Conservation (phyloP, 2,797 vertebrate genomes). For the Scyliorhinus canicula region DNA sequence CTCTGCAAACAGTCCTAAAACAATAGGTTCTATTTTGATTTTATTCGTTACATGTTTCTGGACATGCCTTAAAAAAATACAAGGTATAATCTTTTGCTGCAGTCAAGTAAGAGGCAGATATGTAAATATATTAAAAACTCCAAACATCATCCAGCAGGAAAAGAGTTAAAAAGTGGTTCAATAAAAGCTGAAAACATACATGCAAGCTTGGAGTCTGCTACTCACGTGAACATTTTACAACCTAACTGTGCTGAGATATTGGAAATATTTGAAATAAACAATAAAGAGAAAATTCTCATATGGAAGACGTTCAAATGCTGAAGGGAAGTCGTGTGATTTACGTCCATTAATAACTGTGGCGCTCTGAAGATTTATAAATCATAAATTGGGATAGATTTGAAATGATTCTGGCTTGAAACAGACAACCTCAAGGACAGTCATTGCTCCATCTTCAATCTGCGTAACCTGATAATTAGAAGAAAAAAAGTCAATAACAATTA, state of each 20-base stretch:
- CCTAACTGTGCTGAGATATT: neutral
- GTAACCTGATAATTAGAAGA: conserved; percentile 49
- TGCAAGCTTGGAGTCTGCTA: neutral
- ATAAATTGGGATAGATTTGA: conserved; percentile 33
- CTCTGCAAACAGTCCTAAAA: neutral
- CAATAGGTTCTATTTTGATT: neutral
- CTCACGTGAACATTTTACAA: neutral
- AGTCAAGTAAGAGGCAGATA: neutral
- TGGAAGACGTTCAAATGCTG: neutral
- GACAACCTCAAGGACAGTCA: conserved; percentile 24
- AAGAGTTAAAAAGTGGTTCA: conserved; percentile 34
- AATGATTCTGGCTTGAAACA: conserved; percentile 13
- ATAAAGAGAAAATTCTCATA: conserved; percentile 30
- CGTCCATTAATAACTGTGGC: neutral
- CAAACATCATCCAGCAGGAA: neutral
- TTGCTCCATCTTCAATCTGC: conserved; percentile 41
- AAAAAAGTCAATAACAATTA: conserved; percentile 56
- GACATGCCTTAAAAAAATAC: neutral
- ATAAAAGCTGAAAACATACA: conserved; percentile 30
- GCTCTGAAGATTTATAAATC: conserved; percentile 1
- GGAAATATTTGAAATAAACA: neutral
- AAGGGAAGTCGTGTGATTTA: neutral
- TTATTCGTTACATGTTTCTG: neutral
- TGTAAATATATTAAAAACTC: neutral
- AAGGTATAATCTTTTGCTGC: neutral